Evolutionary conservation across 2,797 vertebrate species (phyloP), one percentile per base, ranked within the genome.

Genomic region (Sebastiscus tertius): DNA sequence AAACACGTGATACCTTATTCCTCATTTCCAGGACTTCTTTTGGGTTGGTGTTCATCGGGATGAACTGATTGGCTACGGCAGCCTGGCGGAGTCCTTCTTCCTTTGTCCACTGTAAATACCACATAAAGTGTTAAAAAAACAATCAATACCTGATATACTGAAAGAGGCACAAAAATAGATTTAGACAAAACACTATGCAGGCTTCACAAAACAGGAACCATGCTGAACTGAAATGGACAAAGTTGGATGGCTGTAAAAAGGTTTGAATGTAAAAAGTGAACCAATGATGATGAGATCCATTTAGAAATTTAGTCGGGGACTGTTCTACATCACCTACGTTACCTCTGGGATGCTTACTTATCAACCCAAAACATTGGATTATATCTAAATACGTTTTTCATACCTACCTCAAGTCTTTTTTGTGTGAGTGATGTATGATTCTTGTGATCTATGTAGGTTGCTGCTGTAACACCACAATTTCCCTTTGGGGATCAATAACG

Each of bases 21-120:
- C 99, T 97, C 98, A 99, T 99, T 95, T 99, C 99, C 92, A 98
- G 97, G 81, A 99, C 98, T 33, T 99, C 99, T 94, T 98, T 99
- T 31, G 99, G 98, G 88, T 99, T 97, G 86, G 99, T 99, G 97
- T 99, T 99, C 96, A 99, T 72, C 9, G 99, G 99, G 87, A 99
- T 98, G 94, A 99, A 99, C 95, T 99, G 97, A 97, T 97, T 99
- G 95, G 97, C 97, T 96, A 95, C 97, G 68, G 97, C 96, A 94
- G 97, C 94, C 93, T 98, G 96, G 91, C 97, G 97, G 83, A 96
- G 95, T 86, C 97, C 96, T 75, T 99, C 98, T 94, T 99, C 99
- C 94, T 99, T 99, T 91, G 97, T 96, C 98, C 98, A 99, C 98
- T 99, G 97, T 87, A 97, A 98, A 77, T 46, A 94, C 83, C 61